A percentile compares a stretch with the other conserved stretches of the same genome.
phyloP scores from a whole-genome alignment of 2,113 vertebrate species.

The Diphyllodes magnificus region DNA sequence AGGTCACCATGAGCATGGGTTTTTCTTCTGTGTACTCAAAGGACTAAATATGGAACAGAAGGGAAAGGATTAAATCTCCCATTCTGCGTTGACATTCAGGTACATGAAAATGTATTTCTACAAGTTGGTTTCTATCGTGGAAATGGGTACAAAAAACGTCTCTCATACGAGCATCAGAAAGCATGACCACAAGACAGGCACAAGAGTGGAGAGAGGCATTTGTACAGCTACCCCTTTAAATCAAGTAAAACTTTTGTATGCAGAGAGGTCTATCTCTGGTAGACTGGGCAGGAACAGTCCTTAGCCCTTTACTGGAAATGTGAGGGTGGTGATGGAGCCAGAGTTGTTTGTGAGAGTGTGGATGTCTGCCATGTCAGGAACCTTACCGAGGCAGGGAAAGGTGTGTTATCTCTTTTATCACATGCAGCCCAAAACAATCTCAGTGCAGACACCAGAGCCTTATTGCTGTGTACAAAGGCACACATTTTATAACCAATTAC shows the following conservation, averaged over 20 bases:
- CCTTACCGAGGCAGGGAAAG: not conserved
- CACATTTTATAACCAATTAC: not conserved
- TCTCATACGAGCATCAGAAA: not conserved
- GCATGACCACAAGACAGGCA: not conserved
- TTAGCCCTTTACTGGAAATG: not conserved
- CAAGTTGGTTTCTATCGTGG: not conserved
- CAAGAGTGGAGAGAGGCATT: not conserved
- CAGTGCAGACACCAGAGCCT: not conserved
- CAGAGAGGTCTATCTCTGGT: not conserved
- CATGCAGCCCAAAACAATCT: not conserved
- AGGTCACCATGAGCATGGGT: not conserved
- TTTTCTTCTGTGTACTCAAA: not conserved
- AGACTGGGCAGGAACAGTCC: not conserved
- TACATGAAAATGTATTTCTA: not conserved
- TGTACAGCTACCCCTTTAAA: not conserved
- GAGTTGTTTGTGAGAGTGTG: not conserved
- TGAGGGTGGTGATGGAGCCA: accelerated
- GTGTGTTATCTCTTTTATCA: not conserved
- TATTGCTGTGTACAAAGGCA: not conserved
- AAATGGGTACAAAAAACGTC: not conserved
- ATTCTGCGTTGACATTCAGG: not conserved
- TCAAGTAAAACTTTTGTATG: not conserved
- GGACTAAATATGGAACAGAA: not conserved
- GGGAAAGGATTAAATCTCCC: not conserved
- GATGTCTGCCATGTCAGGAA: not conserved